Percentiles rank a stretch among this genome's conserved stretches.
phyloP scores from a whole-genome alignment of 1,140 invertebrate species.

The Himalopsyche phryganea region DNA sequence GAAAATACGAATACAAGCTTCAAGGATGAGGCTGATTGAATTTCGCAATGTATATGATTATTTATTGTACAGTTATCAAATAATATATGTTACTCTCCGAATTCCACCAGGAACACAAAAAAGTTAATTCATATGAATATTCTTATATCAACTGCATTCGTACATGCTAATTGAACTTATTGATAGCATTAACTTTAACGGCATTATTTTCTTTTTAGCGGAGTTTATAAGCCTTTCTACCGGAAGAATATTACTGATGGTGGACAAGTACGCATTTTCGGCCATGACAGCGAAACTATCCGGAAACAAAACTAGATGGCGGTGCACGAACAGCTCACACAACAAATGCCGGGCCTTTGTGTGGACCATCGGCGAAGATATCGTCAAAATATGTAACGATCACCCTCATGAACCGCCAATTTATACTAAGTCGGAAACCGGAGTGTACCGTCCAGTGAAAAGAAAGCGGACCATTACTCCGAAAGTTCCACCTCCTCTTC shows the following conservation, averaged over 20 bases:
- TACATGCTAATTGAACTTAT: no score
- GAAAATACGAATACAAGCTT: no score
- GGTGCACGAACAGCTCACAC: neutral
- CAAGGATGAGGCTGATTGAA: no score
- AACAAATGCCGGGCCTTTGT: conserved; percentile 6
- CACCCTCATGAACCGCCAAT: conserved; percentile 10
- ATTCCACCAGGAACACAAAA: no score
- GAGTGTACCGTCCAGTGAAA: neutral
- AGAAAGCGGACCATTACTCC: neutral
- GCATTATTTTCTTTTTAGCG: neutral
- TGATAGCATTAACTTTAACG: no score
- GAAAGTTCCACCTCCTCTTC: no score
- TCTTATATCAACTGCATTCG: no score
- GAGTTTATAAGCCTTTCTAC: neutral
- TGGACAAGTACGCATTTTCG: neutral
- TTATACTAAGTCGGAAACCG: neutral
- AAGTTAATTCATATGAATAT: no score
- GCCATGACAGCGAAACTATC: neutral
- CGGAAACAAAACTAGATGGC: conserved; percentile 1
- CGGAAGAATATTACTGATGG: neutral
- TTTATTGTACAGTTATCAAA: no score
- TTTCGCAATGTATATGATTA: no score
- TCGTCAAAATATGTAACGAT: conserved; percentile 1
- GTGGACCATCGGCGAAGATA: conserved; percentile 1
- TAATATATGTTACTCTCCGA: no score